Conservation (phyloP, 2,888 invertebrate species). For the Tuta absoluta region DNA sequence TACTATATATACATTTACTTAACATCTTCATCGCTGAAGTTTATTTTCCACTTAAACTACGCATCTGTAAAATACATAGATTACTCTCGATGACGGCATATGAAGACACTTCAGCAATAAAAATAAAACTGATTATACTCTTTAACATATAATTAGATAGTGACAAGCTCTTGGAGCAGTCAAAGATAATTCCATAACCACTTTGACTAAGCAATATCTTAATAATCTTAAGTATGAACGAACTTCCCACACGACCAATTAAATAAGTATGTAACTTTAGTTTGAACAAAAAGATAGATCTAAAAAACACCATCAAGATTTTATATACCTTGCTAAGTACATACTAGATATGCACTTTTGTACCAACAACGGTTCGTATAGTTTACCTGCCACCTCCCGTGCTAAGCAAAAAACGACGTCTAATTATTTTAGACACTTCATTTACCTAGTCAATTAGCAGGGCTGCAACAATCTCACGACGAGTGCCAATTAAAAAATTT, state of each 20-base stretch:
- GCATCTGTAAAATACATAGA: background rate
- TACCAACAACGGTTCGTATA: too few species aligned
- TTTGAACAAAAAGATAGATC: too few species aligned
- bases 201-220: background rate
- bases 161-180: slow-evolving; percentile 17
- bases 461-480: slow-evolving; percentile 64
- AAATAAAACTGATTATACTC: slow-evolving; percentile 15
- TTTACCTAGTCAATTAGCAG: slow-evolving; percentile 78
- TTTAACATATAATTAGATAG: background rate
- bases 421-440: slow-evolving; percentile 78
- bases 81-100: slow-evolving; percentile 19
- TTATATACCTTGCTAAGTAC: background rate
- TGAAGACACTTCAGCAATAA: slow-evolving; percentile 31
- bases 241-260: too few species aligned
- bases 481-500: slow-evolving; percentile 81
- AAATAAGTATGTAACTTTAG: too few species aligned
- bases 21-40: background rate
- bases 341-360: too few species aligned
- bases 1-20: background rate
- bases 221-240: too few species aligned
- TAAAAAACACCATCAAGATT: background rate
- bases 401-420: slow-evolving; percentile 64
- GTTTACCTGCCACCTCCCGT: slow-evolving; percentile 46
- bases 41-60: slow-evolving; percentile 7
- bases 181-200: background rate